These are phyloP conservation scores for Netelia melanura DNA, from an alignment of 2,888 invertebrate genomes.

Conservation along the genomic window DNA sequence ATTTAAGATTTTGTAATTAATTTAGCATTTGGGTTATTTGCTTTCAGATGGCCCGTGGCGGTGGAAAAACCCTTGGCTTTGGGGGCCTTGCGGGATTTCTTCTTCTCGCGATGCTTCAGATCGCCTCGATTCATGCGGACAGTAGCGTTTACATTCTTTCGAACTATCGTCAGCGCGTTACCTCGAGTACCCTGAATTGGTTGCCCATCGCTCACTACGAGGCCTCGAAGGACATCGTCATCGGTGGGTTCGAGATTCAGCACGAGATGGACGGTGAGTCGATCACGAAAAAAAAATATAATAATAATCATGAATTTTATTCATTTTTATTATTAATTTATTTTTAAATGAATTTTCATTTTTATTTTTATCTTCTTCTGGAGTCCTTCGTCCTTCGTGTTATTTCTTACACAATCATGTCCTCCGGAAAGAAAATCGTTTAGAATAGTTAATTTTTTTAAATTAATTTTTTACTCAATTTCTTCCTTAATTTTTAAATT, in stretches of 20 bases:
- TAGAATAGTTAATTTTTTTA: too few relatives aligned
- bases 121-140: slow-evolving; percentile 74
- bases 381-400: not conserved
- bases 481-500: too few relatives aligned
- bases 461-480: too few relatives aligned
- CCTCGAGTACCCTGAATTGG: slow-evolving; percentile 93
- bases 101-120: slow-evolving; percentile 36
- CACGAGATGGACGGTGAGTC: slow-evolving; percentile 74
- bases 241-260: slow-evolving; percentile 84
- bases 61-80: not conserved
- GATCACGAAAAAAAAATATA: too few relatives aligned
- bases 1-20: not conserved
- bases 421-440: too few relatives aligned
- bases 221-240: slow-evolving; percentile 88
- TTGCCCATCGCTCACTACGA: slow-evolving; percentile 87
- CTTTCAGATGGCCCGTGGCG: slow-evolving; percentile 59
- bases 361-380: not conserved
- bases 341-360: not conserved
- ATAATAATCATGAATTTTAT: not conserved
- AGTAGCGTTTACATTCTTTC: slow-evolving; percentile 84
- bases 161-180: slow-evolving; percentile 88
- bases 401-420: not conserved
- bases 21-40: not conserved
- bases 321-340: not conserved
- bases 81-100: slow-evolving; percentile 29